Percentiles rank a stretch among this genome's conserved stretches.
Evolutionary conservation across 1,140 invertebrate genomes (phyloP).

Genomic region (Cecropterus lyciades): DNA sequence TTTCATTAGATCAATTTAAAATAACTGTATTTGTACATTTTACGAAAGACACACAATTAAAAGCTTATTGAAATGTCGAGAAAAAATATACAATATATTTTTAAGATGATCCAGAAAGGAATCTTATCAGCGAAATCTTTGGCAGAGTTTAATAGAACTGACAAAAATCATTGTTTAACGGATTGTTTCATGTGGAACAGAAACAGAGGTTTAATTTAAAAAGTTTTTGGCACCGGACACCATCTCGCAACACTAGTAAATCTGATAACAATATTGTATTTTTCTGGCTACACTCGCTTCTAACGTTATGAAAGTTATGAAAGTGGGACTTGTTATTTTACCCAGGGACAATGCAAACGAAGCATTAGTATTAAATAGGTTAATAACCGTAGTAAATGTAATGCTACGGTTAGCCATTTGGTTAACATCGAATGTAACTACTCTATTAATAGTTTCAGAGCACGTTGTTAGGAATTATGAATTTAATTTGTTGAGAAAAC

Average conservation of each 20-base stretch:
- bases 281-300: slow-evolving; percentile 16
- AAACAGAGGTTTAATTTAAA: slow-evolving; percentile 18
- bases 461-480: too few relatives aligned
- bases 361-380: background rate
- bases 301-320: slow-evolving; percentile 2
- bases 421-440: background rate
- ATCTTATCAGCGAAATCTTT: background rate
- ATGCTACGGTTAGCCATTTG: too few relatives aligned
- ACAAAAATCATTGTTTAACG: slow-evolving; percentile 3
- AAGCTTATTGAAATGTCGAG: too few relatives aligned
- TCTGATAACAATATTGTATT: slow-evolving; percentile 26
- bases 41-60: too few relatives aligned
- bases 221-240: slow-evolving; percentile 16
- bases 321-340: slow-evolving; percentile 18
- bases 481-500: too few relatives aligned
- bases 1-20: too few relatives aligned
- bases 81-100: background rate
- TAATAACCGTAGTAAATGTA: background rate
- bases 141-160: background rate
- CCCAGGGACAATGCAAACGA: background rate
- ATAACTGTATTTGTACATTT: too few relatives aligned
- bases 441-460: too few relatives aligned
- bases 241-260: slow-evolving; percentile 4
- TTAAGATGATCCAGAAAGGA: background rate
- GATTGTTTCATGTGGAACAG: slow-evolving; percentile 2